Evolutionary conservation across 2,888 invertebrate species (phyloP).

Genomic region (Catocala sponsa): DNA sequence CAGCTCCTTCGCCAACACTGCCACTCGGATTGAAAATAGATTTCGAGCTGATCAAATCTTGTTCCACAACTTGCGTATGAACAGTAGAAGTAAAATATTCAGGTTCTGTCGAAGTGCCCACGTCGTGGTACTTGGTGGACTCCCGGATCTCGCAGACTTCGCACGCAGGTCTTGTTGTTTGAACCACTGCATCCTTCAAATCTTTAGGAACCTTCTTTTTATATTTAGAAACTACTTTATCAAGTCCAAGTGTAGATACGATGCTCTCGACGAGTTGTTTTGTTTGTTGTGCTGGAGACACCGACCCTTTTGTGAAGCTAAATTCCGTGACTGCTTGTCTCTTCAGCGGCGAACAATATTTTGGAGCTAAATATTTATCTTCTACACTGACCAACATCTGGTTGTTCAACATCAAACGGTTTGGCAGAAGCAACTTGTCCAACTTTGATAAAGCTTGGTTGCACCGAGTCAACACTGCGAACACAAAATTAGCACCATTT

Average conservation of each 20-base stretch:
- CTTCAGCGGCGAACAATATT: slow-evolving; percentile 81
- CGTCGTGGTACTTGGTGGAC: slow-evolving; percentile 59
- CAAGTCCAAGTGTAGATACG: slow-evolving; percentile 69
- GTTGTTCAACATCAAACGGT: slow-evolving; percentile 70
- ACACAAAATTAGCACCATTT: slow-evolving; percentile 61
- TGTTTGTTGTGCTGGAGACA: slow-evolving; percentile 65
- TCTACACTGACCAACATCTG: slow-evolving; percentile 56
- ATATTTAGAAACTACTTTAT: slow-evolving; percentile 67
- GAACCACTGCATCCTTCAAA: slow-evolving; percentile 75
- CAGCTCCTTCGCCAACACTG: slow-evolving; percentile 66
- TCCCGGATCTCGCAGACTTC: slow-evolving; percentile 79
- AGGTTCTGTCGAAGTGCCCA: slow-evolving; percentile 63
- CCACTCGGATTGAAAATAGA: slow-evolving; percentile 78
- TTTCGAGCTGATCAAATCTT: slow-evolving; percentile 77
- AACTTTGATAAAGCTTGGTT: slow-evolving; percentile 70
- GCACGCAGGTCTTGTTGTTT: slow-evolving; percentile 75
- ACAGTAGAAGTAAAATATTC: slow-evolving; percentile 69
- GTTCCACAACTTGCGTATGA: slow-evolving; percentile 81
- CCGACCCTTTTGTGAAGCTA: slow-evolving; percentile 66
- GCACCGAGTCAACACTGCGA: slow-evolving; percentile 82
- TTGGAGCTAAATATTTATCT: slow-evolving; percentile 63
- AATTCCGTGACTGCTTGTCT: slow-evolving; percentile 73
- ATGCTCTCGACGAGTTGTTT: slow-evolving; percentile 78
- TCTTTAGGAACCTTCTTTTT: slow-evolving; percentile 67
- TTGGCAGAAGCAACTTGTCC: slow-evolving; percentile 69